Evolutionary conservation across 2,888 invertebrate genomes (phyloP), one percentile per base, ranked within the genome.

Genomic region (Tetramorium bicarinatum): DNA sequence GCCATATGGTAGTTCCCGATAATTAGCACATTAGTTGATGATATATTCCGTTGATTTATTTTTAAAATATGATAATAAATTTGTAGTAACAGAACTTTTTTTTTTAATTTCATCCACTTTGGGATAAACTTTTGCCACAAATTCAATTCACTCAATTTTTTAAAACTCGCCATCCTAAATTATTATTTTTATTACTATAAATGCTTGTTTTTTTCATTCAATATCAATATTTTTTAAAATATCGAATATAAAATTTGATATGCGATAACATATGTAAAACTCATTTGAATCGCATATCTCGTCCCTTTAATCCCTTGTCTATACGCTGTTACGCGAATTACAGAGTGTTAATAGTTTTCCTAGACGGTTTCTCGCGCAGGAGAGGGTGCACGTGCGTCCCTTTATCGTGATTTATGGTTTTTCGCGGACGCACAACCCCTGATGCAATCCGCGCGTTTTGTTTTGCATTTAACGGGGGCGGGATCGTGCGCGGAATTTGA

Each of bases 381-480:
- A 93, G 93, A 93, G 93, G 92, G 91, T 91, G 92, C 95, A 94
- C 94, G 94, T 94, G 95, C 93, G 91, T 93, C 92, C 93, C 90
- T 94, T 94, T 94, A 93, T 93, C 91, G 93, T 94, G 95, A 95
- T 94, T 94, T 95, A 95, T 95, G 89, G 92, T 91, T 87, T 92
- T 93, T 88, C 83, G 83, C 89, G 84, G 74, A 72, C 49, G 29
- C 44, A 34, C 64, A 71, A 66, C 41, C 82, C 88, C 25, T 84
- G n/a, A 74, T 41, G 72, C 56, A 49, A 21, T 44, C 66, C 15
- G 69, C 29, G 52, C 87, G 82, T 62, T 88, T 92, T 93, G 92
- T 92, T 94, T 94, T 93, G 92, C 93, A 94, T 94, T 93, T 91
- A 92, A 91, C 91, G 93, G 91, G 93, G 94, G 94, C 93, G 93